phyloP scores from a whole-genome alignment of 1,140 invertebrate genomes.

The Zaprionus lachaisei region DNA sequence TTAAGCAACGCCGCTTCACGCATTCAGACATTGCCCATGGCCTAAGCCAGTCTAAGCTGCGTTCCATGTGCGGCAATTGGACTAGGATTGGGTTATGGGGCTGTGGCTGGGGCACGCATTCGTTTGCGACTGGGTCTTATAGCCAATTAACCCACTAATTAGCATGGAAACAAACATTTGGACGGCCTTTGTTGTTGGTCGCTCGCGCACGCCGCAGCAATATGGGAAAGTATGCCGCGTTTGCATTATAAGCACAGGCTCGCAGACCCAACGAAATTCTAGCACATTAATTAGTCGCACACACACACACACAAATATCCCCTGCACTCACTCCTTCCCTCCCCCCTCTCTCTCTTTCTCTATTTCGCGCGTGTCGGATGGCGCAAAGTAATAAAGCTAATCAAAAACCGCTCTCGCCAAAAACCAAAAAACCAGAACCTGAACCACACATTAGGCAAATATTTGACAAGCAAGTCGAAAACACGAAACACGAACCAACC shows the following conservation, averaged over 20 bases:
- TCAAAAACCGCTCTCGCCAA: slow-evolving; percentile 75
- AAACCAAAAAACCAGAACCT: slow-evolving; percentile 57
- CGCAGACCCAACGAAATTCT: slow-evolving; percentile 52
- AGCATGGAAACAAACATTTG: slow-evolving; percentile 71
- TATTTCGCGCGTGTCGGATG: slow-evolving; percentile 15
- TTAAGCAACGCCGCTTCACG: slow-evolving; percentile 51
- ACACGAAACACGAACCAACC: slow-evolving; percentile 30
- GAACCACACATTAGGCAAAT: slow-evolving; percentile 80
- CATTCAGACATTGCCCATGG: slow-evolving; percentile 40
- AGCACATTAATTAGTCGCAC: slow-evolving; percentile 73
- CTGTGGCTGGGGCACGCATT: slow-evolving; percentile 8
- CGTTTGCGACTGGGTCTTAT: slow-evolving; percentile 50
- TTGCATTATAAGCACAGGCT: slow-evolving; percentile 41
- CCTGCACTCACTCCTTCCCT: slow-evolving; percentile 3
- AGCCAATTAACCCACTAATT: slow-evolving; percentile 81
- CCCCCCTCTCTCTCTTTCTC: not conserved
- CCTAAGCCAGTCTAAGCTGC: slow-evolving; percentile 50
- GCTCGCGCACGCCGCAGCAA: slow-evolving; percentile 38
- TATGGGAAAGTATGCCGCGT: slow-evolving; percentile 56
- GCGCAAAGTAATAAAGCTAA: slow-evolving; percentile 81
- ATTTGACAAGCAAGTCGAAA: slow-evolving; percentile 60
- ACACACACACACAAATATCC: slow-evolving; percentile 21
- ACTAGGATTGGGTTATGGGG: not conserved
- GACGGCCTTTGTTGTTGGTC: slow-evolving; percentile 44
- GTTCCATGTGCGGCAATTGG: not conserved